Evolutionary conservation across 2,113 vertebrate genomes (phyloP).

Genomic region (Corvus hawaiiensis): DNA sequence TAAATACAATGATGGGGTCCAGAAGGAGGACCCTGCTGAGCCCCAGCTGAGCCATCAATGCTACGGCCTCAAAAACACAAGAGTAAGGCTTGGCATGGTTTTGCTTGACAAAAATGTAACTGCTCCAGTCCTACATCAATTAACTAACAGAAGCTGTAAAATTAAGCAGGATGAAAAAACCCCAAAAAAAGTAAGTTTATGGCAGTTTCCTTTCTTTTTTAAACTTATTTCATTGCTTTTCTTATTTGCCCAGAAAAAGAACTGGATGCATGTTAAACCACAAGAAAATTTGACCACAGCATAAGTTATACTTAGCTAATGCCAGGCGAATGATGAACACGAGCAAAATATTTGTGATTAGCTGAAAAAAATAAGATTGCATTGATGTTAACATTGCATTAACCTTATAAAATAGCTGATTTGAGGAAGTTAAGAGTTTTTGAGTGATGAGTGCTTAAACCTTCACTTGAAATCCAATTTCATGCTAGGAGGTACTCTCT

Average conservation of each 20-base stretch:
- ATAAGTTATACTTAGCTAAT: not conserved
- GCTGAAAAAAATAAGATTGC: slow-evolving; percentile 23
- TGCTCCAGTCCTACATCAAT: not conserved
- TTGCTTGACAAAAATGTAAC: not conserved
- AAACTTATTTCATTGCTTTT: not conserved
- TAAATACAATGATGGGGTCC: not conserved
- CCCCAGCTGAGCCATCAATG: rapidly evolving
- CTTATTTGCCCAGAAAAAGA: not conserved
- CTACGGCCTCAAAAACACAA: not conserved
- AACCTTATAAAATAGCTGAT: slow-evolving; percentile 59
- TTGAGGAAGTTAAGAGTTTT: not conserved
- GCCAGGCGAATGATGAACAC: not conserved
- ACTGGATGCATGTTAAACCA: not conserved
- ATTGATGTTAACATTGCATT: slow-evolving; percentile 34
- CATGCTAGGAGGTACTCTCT: not conserved
- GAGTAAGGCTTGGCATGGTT: not conserved
- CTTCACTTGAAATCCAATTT: slow-evolving; percentile 28
- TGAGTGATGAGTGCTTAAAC: slow-evolving; percentile 22
- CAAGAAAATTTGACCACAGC: not conserved
- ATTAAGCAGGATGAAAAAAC: not conserved
- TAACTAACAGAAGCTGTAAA: not conserved
- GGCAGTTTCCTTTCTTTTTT: not conserved
- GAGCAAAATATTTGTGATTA: slow-evolving; percentile 34
- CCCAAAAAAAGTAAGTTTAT: not conserved
- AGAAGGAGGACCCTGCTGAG: not conserved